Evolutionary conservation across 2,888 invertebrate genomes (phyloP).

Genomic region (Mantis religiosa): DNA sequence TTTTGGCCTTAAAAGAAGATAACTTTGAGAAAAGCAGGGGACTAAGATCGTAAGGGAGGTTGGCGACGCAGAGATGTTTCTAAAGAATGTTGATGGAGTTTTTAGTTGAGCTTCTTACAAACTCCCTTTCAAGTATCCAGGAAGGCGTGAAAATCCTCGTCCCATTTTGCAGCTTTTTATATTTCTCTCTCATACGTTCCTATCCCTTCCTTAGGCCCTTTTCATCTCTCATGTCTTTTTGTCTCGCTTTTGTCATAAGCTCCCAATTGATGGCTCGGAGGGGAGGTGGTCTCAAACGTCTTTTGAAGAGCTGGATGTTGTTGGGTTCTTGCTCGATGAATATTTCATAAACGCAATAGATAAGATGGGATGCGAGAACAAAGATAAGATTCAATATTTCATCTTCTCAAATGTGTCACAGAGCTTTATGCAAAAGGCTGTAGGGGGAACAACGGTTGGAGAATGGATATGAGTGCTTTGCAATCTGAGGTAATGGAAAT

Average conservation of each 20-base stretch:
- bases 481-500: neutral
- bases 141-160: neutral
- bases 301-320: neutral
- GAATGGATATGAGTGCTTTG: neutral
- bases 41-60: neutral
- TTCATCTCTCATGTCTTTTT: neutral
- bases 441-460: neutral
- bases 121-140: neutral
- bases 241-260: neutral
- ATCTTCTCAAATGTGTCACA: neutral
- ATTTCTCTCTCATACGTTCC: neutral
- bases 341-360: neutral
- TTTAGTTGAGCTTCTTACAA: neutral
- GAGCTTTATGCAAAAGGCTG: neutral
- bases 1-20: neutral
- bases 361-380: neutral
- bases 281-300: neutral
- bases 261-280: neutral
- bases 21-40: neutral
- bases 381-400: neutral
- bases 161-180: neutral
- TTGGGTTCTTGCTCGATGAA: neutral
- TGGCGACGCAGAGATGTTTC: neutral
- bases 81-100: neutral
- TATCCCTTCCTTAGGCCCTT: neutral